phyloP scores from a whole-genome alignment of 2,888 invertebrate species.

The Sarcophaga carnaria region DNA sequence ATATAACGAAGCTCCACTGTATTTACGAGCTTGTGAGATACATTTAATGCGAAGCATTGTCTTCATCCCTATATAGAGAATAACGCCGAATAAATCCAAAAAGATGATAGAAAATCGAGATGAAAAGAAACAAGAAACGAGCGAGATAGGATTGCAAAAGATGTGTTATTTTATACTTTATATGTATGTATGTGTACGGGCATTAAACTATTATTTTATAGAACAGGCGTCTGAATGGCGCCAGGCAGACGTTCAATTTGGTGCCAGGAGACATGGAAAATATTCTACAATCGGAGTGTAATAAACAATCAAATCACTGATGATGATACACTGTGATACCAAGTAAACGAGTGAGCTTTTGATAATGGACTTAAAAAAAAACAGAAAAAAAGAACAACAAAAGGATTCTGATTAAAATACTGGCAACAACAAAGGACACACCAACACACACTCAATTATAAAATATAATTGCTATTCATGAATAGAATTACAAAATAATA shows the following conservation, averaged over 20 bases:
- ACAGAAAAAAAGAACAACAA: no score
- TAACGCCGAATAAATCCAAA: no score
- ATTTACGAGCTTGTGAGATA: no score
- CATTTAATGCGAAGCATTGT: no score
- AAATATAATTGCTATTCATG: background rate
- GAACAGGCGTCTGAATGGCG: constrained; percentile 77
- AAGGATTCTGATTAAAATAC: constrained; percentile 1
- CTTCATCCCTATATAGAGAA: no score
- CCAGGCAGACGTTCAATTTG: constrained; percentile 68
- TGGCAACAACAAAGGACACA: background rate
- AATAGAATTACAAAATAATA: background rate
- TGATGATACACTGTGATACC: background rate
- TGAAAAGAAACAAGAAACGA: background rate
- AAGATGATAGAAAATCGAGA: background rate
- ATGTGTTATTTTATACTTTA: constrained; percentile 31
- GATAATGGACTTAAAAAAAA: no score
- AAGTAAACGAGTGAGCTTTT: no score
- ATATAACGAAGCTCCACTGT: no score
- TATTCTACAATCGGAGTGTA: background rate
- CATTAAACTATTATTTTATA: constrained; percentile 67
- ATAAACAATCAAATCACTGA: background rate
- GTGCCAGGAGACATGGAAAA: constrained; percentile 13
- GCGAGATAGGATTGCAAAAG: background rate
- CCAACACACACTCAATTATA: background rate
- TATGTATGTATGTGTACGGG: constrained; percentile 17